phyloP scores from a whole-genome alignment of 2,797 vertebrate genomes.

The Geotrypetes seraphini region DNA sequence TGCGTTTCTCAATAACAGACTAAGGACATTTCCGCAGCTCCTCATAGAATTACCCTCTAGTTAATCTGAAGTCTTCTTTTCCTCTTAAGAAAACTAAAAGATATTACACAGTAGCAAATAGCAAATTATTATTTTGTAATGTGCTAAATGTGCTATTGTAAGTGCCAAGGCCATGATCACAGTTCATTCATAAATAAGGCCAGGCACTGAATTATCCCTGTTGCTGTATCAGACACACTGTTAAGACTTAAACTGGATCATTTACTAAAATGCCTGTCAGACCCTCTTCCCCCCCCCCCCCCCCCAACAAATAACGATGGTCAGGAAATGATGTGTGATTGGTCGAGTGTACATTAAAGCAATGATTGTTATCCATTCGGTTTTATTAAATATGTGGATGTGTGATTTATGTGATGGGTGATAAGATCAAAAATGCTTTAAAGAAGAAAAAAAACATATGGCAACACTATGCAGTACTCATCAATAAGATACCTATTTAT shows the following conservation, averaged over 20 bases:
- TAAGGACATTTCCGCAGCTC: too few species aligned
- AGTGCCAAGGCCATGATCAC: slow-evolving; percentile 11
- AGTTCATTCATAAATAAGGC: slow-evolving; percentile 7
- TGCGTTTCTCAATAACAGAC: too few species aligned
- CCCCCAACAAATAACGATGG: slow-evolving; percentile 36
- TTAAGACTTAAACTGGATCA: slow-evolving; percentile 20
- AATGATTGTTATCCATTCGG: slow-evolving; percentile 29
- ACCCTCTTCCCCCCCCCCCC: too few species aligned
- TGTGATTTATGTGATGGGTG: slow-evolving; percentile 50
- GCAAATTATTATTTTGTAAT: too few species aligned
- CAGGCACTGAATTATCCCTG: slow-evolving; percentile 8
- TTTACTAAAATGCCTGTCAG: slow-evolving; percentile 16
- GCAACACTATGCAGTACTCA: slow-evolving; percentile 51
- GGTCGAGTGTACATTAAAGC: slow-evolving; percentile 24
- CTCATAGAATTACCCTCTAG: too few species aligned
- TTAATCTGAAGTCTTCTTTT: too few species aligned
- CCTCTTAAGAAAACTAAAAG: too few species aligned
- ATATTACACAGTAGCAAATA: too few species aligned
- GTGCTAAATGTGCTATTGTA: too few species aligned
- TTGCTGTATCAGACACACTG: slow-evolving; percentile 18
- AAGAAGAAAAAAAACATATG: slow-evolving; percentile 51
- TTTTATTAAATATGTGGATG: slow-evolving; percentile 50
- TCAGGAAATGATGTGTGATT: slow-evolving; percentile 30
- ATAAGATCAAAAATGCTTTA: slow-evolving; percentile 52
- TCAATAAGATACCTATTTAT: slow-evolving; percentile 58